Conservation (phyloP, 2,797 vertebrate genomes). For the Channallabes apus region DNA sequence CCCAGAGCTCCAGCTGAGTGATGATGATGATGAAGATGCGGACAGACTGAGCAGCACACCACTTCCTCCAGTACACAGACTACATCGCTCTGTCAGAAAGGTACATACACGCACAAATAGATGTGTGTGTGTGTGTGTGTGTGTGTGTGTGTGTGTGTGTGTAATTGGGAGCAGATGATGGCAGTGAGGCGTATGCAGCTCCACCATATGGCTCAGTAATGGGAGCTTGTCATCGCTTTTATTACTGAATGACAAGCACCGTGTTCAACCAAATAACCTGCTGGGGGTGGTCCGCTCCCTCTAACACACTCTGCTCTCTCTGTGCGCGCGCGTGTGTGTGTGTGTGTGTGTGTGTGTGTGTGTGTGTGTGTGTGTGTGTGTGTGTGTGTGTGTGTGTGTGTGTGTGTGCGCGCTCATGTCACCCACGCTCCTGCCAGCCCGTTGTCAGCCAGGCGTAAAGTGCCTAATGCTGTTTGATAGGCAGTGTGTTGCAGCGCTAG, state of each 20-base stretch:
- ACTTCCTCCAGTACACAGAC: constrained; percentile 73
- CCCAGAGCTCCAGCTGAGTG: constrained; percentile 77
- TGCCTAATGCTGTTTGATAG: constrained; percentile 83
- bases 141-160: constrained; percentile 48
- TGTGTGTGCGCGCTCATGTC: constrained; percentile 32
- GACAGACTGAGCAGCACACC: constrained; percentile 77
- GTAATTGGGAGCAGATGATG: constrained; percentile 77
- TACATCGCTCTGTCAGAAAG: constrained; percentile 82
- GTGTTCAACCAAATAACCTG: constrained; percentile 77
- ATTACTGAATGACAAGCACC: constrained; percentile 79
- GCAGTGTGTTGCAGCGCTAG: constrained; percentile 70
- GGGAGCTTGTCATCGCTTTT: constrained; percentile 76
- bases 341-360: constrained; percentile 19
- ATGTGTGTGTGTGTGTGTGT: constrained; percentile 41
- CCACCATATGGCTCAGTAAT: constrained; percentile 79
- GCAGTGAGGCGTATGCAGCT: constrained; percentile 63
- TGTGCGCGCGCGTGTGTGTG: background rate
- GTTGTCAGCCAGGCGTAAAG: constrained; percentile 72
- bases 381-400: constrained; percentile 19
- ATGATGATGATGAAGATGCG: constrained; percentile 58
- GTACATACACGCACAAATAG: constrained; percentile 37
- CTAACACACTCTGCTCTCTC: constrained; percentile 11
- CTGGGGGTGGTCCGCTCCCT: constrained; percentile 53
- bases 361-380: constrained; percentile 1
- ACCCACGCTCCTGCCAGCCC: constrained; percentile 44